Evolutionary conservation across 2,888 invertebrate genomes (phyloP).

Genomic region (Colletes collaris): DNA sequence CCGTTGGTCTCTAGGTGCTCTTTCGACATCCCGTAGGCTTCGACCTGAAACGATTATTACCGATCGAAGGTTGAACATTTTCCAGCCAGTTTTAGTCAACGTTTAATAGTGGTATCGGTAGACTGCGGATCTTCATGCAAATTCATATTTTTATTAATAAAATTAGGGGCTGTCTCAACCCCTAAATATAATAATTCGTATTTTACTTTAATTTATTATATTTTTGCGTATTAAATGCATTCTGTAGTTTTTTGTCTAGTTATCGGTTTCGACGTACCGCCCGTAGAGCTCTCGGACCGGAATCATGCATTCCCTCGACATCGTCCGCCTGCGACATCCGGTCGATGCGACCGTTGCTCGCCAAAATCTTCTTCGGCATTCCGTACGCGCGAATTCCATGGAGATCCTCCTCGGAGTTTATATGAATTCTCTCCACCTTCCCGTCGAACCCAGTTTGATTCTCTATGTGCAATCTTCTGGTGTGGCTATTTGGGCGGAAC

Average conservation of each 20-base stretch:
- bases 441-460: slow-evolving; percentile 70
- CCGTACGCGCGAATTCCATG: slow-evolving; percentile 62
- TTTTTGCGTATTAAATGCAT: too few relatives aligned
- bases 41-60: slow-evolving; percentile 46
- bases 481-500: slow-evolving; percentile 26
- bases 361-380: slow-evolving; percentile 50
- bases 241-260: neutral
- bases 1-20: slow-evolving; percentile 56
- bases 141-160: too few relatives aligned
- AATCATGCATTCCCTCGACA: neutral
- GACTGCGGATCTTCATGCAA: too few relatives aligned
- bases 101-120: too few relatives aligned
- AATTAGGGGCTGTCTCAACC: too few relatives aligned
- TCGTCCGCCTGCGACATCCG: slow-evolving; percentile 19
- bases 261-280: slow-evolving; percentile 32
- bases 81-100: too few relatives aligned
- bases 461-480: slow-evolving; percentile 60
- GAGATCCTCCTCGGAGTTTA: slow-evolving; percentile 51
- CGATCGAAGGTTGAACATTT: too few relatives aligned
- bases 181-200: too few relatives aligned
- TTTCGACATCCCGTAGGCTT: slow-evolving; percentile 71
- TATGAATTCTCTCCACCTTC: slow-evolving; percentile 69
- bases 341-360: slow-evolving; percentile 58
- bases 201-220: too few relatives aligned
- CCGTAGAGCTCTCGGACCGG: slow-evolving; percentile 31